These are phyloP conservation scores for Papilio gigon DNA, from an alignment of 2,888 invertebrate species.

Conservation along the genomic window DNA sequence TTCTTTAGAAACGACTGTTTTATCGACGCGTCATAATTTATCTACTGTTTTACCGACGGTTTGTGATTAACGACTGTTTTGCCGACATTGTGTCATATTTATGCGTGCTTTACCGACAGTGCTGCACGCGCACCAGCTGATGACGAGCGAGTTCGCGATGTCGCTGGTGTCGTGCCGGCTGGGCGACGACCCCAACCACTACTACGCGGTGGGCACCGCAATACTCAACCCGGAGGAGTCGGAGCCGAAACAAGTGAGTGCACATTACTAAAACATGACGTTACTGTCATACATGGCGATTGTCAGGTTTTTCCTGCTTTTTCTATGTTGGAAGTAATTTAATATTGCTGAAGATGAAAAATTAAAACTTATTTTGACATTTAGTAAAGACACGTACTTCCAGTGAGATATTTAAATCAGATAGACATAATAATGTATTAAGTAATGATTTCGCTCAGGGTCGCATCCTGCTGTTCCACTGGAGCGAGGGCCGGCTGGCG, in stretches of 20 bases:
- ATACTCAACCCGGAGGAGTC: conserved; percentile 97
- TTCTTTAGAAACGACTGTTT: no score
- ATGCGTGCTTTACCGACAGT: conserved; percentile 75
- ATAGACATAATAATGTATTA: no score
- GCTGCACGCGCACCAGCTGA: conserved; percentile 95
- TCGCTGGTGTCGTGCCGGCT: conserved; percentile 94
- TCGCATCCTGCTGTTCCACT: conserved; percentile 94
- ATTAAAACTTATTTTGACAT: no score
- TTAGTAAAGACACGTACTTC: no score
- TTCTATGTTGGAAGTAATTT: no score
- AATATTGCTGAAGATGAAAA: no score
- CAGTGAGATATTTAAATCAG: no score
- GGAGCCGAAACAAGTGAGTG: conserved; percentile 90
- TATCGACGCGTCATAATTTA: not conserved
- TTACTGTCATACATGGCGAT: no score
- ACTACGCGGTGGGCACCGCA: conserved; percentile 97
- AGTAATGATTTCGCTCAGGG: conserved; percentile 85
- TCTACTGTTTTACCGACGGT: not conserved
- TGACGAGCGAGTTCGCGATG: conserved; percentile 94
- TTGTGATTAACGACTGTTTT: not conserved
- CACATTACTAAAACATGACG: no score
- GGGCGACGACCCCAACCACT: conserved; percentile 94
- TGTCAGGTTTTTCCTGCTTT: no score
- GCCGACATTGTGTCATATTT: not conserved
- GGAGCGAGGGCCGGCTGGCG: conserved; percentile 91